Conservation (phyloP, 2,797 vertebrate genomes). For the Acanthis flammea region DNA sequence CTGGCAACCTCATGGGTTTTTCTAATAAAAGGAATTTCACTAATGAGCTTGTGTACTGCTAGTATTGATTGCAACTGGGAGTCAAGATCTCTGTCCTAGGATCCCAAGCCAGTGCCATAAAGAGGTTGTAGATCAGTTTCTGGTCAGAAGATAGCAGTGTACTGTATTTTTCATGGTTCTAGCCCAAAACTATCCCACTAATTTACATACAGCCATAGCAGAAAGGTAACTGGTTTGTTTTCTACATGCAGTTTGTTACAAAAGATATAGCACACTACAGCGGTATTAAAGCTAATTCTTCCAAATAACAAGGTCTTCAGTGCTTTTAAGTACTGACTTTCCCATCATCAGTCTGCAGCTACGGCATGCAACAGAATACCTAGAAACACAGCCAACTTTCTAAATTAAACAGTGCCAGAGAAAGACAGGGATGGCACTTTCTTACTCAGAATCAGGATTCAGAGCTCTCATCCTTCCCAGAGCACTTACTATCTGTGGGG, state of each 20-base stretch:
- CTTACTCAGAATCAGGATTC: background rate
- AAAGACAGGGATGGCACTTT: background rate
- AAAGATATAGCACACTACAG: background rate
- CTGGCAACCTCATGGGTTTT: background rate
- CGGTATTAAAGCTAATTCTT: background rate
- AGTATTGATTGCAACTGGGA: background rate
- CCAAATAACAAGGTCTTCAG: background rate
- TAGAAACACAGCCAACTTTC: background rate
- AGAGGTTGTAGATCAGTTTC: background rate
- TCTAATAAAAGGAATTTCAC: conserved; percentile 3
- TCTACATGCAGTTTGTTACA: background rate
- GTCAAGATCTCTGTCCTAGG: background rate
- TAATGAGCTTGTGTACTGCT: background rate
- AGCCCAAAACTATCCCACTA: background rate
- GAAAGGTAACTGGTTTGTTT: background rate
- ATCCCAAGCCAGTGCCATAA: background rate
- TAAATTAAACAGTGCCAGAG: background rate
- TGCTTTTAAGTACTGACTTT: background rate
- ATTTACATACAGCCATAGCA: background rate
- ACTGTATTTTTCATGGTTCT: background rate
- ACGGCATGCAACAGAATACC: background rate
- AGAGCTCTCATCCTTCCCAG: background rate
- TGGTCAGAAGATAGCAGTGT: background rate
- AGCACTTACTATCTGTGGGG: background rate
- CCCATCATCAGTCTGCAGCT: background rate